Evolutionary conservation across 2,113 vertebrate species (phyloP).

Genomic region (Colistium nudipinnis): DNA sequence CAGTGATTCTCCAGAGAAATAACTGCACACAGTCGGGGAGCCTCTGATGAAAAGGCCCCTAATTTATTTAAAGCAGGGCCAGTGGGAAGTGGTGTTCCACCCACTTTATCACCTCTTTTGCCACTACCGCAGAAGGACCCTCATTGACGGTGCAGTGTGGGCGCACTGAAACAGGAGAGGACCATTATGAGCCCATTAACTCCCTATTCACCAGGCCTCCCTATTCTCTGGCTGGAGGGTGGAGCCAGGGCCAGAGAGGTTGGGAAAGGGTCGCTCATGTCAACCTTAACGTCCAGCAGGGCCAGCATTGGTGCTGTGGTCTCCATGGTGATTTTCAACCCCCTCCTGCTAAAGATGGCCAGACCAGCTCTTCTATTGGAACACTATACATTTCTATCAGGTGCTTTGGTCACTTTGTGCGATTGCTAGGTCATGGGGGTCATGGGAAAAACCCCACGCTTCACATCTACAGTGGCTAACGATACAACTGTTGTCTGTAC

Average conservation of each 20-base stretch:
- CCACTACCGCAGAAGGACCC: slow-evolving; percentile 64
- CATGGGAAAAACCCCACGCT: slow-evolving; percentile 71
- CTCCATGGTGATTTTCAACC: slow-evolving; percentile 62
- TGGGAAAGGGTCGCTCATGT: slow-evolving; percentile 56
- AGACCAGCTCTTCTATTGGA: slow-evolving; percentile 15
- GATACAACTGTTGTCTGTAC: slow-evolving; percentile 17
- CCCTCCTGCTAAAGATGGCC: slow-evolving; percentile 24
- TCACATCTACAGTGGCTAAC: slow-evolving; percentile 5
- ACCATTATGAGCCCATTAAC: slow-evolving; percentile 77
- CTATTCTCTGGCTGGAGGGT: slow-evolving; percentile 58
- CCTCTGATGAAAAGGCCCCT: slow-evolving; percentile 57
- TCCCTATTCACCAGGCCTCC: slow-evolving; percentile 59
- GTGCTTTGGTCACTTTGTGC: slow-evolving; percentile 44
- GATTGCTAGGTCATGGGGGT: slow-evolving; percentile 75
- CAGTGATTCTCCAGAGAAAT: slow-evolving; percentile 60
- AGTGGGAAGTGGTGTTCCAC: slow-evolving; percentile 67
- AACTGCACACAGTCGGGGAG: slow-evolving; percentile 45
- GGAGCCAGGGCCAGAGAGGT: slow-evolving; percentile 47
- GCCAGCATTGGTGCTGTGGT: slow-evolving; percentile 36
- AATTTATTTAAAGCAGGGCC: slow-evolving; percentile 75
- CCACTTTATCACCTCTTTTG: slow-evolving; percentile 72
- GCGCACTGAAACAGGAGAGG: slow-evolving; percentile 69
- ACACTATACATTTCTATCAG: slow-evolving; percentile 48
- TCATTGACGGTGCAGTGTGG: slow-evolving; percentile 63
- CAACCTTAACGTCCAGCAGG: slow-evolving; percentile 54